phyloP scores from a whole-genome alignment of 2,113 vertebrate species.

The Melanostigma gelatinosum region DNA sequence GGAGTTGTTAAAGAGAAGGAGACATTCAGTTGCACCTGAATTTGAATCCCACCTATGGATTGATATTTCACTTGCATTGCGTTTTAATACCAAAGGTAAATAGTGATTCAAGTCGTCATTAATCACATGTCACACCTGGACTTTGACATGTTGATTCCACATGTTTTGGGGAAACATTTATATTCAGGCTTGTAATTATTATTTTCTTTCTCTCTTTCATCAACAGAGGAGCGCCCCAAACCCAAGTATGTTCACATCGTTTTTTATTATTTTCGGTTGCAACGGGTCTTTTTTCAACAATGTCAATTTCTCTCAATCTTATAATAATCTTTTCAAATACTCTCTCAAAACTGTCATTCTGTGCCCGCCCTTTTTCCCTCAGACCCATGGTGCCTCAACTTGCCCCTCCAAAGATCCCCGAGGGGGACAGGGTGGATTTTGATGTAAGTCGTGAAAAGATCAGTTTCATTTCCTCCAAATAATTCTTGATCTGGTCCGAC shows the following conservation, averaged over 20 bases:
- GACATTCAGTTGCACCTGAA: background rate
- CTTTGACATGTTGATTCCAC: too few species aligned
- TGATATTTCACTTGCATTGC: background rate
- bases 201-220: background rate
- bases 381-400: conserved; percentile 82
- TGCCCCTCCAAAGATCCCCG: conserved; percentile 84
- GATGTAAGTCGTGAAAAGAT: conserved; percentile 75
- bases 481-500: too few species aligned
- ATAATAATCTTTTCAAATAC: background rate
- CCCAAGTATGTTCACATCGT: conserved; percentile 77
- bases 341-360: background rate
- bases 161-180: background rate
- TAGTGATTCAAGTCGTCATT: too few species aligned
- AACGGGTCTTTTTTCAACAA: background rate
- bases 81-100: too few species aligned
- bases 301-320: background rate
- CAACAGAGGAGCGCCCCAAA: conserved; percentile 81
- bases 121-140: too few species aligned
- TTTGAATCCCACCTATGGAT: background rate
- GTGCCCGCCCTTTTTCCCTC: background rate
- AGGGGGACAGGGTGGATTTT: conserved; percentile 85
- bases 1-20: background rate
- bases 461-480: background rate
- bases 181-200: background rate
- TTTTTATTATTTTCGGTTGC: background rate